These are phyloP conservation scores for Astyanax mexicanus DNA, from an alignment of 2,797 vertebrate species.

Conservation along the genomic window DNA sequence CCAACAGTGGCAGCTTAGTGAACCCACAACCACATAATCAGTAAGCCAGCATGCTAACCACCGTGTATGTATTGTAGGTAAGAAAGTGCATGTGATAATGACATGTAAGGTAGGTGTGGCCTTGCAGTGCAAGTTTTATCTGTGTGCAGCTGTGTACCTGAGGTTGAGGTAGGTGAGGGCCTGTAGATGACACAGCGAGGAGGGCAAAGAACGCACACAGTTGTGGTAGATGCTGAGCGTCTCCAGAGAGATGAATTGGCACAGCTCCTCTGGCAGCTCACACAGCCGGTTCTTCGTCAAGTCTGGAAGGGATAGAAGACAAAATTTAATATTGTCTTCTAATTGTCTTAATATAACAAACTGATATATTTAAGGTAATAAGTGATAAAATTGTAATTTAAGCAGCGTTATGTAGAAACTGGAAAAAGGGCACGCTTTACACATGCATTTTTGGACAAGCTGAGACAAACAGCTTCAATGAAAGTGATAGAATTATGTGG, in stretches of 20 bases:
- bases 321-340: not conserved
- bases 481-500: no score
- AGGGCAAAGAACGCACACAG: conserved; percentile 87
- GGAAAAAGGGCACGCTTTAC: no score
- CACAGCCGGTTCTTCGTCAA: conserved; percentile 91
- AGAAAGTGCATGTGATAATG: no score
- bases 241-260: conserved; percentile 90
- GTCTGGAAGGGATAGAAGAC: conserved; percentile 70
- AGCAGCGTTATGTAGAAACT: not conserved
- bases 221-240: conserved; percentile 93
- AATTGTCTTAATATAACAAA: no score
- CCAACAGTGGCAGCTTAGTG: no score
- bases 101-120: not conserved
- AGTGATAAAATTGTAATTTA: not conserved
- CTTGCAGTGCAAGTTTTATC: no score
- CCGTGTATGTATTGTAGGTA: no score
- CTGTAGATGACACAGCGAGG: conserved; percentile 87
- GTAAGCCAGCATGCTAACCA: no score
- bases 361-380: no score
- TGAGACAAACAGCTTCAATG: no score
- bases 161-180: conserved; percentile 94
- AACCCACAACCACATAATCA: no score
- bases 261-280: conserved; percentile 89
- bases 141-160: conserved; percentile 76
- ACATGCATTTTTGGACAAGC: no score